Percentiles rank a stretch among this genome's conserved stretches.
Evolutionary conservation across 1,140 invertebrate species (phyloP).

Genomic region (Camponotus pennsylvanicus): DNA sequence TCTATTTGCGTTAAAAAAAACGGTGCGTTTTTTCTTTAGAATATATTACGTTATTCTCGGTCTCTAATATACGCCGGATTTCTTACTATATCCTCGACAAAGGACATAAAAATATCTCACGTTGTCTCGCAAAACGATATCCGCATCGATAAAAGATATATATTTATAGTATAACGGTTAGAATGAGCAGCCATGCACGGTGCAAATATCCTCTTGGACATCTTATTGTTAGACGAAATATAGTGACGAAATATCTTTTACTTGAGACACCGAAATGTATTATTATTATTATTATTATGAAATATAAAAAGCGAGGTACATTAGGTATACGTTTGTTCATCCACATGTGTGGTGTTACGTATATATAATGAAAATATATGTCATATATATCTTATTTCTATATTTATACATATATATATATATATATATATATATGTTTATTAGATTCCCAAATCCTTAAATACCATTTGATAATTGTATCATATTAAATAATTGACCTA

Average conservation of each 20-base stretch:
- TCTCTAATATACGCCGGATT: neutral
- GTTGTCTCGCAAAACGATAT: slow-evolving; percentile 38
- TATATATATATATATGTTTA: slow-evolving; percentile 8
- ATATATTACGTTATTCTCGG: neutral
- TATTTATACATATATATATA: slow-evolving; percentile 5
- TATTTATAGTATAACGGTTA: slow-evolving; percentile 46
- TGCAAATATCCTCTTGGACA: slow-evolving; percentile 39
- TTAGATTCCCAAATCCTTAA: neutral
- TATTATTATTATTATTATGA: slow-evolving; percentile 20
- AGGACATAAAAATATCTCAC: slow-evolving; percentile 14
- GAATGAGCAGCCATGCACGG: slow-evolving; percentile 44
- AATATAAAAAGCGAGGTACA: slow-evolving; percentile 55
- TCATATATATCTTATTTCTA: slow-evolving; percentile 21
- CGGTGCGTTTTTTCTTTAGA: neutral
- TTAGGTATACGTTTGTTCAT: slow-evolving; percentile 37
- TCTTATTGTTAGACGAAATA: neutral
- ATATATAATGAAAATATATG: slow-evolving; percentile 47
- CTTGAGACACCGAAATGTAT: slow-evolving; percentile 40
- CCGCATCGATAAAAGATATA: slow-evolving; percentile 46
- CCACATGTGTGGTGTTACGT: neutral
- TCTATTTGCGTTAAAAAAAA: neutral
- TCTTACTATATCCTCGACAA: neutral
- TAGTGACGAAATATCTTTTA: slow-evolving; percentile 40
- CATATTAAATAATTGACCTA: slow-evolving; percentile 50
- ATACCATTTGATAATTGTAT: slow-evolving; percentile 29